phyloP scores from a whole-genome alignment of 1,140 invertebrate species.

The Drosophila miranda region DNA sequence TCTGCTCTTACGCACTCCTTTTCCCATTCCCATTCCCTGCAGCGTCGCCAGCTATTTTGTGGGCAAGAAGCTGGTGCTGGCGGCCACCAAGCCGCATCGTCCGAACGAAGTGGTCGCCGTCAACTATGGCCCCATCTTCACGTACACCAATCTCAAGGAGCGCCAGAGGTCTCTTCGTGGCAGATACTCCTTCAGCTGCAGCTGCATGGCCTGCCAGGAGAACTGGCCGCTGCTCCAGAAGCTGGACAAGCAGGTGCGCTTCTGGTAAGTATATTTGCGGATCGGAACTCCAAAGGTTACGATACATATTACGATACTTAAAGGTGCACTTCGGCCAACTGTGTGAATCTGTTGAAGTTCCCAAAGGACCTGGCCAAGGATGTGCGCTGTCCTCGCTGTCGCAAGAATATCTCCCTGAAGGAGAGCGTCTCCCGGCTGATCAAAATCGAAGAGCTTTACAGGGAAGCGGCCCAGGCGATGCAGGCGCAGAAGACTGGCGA shows the following conservation, averaged over 20 bases:
- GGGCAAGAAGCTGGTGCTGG: constrained; percentile 88
- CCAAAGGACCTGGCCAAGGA: constrained; percentile 75
- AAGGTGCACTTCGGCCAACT: constrained; percentile 85
- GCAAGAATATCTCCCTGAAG: constrained; percentile 84
- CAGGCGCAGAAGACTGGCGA: constrained; percentile 81
- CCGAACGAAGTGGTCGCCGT: constrained; percentile 88
- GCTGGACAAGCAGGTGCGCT: constrained; percentile 83
- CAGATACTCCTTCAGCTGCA: constrained; percentile 92
- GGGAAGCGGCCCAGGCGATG: constrained; percentile 82
- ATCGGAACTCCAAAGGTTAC: too few relatives aligned
- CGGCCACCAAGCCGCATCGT: constrained; percentile 86
- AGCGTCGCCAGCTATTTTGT: constrained; percentile 91
- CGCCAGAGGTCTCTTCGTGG: constrained; percentile 86
- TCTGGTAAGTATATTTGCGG: constrained; percentile 54
- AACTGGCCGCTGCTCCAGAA: constrained; percentile 89
- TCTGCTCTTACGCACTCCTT: too few relatives aligned
- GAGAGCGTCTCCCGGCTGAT: constrained; percentile 82
- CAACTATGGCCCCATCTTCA: constrained; percentile 93
- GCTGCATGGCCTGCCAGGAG: constrained; percentile 88
- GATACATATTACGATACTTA: constrained; percentile 19
- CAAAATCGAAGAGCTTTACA: constrained; percentile 84
- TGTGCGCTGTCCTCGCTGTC: constrained; percentile 84
- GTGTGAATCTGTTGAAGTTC: constrained; percentile 83
- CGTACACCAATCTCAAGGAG: constrained; percentile 85
- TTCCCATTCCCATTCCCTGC: neutral